These are phyloP conservation scores for Metacarcinus magister DNA, from an alignment of 2,888 invertebrate genomes.

Conservation along the genomic window DNA sequence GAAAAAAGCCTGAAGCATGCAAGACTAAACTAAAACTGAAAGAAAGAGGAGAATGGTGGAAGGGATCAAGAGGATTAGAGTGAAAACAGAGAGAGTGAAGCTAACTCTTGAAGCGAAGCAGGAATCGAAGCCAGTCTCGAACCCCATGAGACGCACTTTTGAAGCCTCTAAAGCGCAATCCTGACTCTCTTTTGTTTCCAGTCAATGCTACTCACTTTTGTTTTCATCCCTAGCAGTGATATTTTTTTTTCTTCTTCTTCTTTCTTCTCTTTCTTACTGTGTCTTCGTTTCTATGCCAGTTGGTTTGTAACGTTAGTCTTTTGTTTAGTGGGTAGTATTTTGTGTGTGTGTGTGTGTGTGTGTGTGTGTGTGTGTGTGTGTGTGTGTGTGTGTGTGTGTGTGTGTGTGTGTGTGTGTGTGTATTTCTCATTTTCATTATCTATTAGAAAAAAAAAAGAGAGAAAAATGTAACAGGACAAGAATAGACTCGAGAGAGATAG, in stretches of 20 bases:
- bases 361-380: too few relatives aligned
- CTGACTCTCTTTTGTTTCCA: neutral
- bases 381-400: too few relatives aligned
- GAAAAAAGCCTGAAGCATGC: neutral
- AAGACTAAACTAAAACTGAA: neutral
- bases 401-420: too few relatives aligned
- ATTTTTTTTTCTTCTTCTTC: neutral
- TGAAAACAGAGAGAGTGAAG: neutral
- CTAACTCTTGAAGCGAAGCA: neutral
- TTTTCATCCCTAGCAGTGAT: neutral
- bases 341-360: too few relatives aligned
- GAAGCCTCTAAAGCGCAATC: neutral
- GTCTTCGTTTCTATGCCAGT: too few relatives aligned
- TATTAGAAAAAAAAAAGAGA: too few relatives aligned
- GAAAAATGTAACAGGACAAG: too few relatives aligned
- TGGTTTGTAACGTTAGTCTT: too few relatives aligned
- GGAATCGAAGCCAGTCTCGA: neutral
- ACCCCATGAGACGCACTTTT: neutral
- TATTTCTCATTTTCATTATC: too few relatives aligned
- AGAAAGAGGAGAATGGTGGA: slow-evolving; percentile 21
- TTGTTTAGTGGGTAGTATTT: too few relatives aligned
- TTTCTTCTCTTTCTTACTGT: too few relatives aligned
- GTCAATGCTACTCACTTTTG: neutral
- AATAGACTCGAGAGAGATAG: too few relatives aligned
- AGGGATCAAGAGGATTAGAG: slow-evolving; percentile 32